Base-by-base conservation (phyloP, 1,140 invertebrate genomes). In the Drosophila novamexicana region DNA sequence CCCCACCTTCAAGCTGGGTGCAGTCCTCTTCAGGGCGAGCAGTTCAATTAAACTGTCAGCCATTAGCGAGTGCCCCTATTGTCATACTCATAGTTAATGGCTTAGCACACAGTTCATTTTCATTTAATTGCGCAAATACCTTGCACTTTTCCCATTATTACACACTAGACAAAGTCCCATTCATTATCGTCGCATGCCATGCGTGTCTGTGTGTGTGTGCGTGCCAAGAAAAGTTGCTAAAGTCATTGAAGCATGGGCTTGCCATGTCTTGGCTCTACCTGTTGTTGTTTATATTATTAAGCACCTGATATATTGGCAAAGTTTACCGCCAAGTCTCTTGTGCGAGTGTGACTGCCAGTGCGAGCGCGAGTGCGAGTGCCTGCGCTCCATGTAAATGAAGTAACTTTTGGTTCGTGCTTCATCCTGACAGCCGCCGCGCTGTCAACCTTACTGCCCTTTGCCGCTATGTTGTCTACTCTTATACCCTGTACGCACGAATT, bases 221-320 rank as follows among this genome's bases (percentile, higher is more conserved):
- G 72, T 42, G 54, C 14, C 9, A 62, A 58, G 29, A 52, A 47
- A 72, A 85, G 75, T 85, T 81, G 59, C 82, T 16, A 65, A 83
- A 86, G 79, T 77, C 71, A 76, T 67, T 69, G 40, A 77, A 47
- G 54, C 53, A 57, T 62, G 76, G 50, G 42, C 36, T 34, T 50
- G 68, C 34, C 66, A 22, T 44, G 32, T 8, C 34, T 18, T 6
- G 49, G 32, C 18, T 12, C 29, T 59, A 70, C 65, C 77, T 68
- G 71, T 69, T 57, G 70, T 75, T 75, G 84, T 69, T 71, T 66
- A 79, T 89, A 89, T 89, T 84, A 76, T 89, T 84, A 84, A 89
- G 81, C 77, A 79, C 45, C 75, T 81, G 85, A 90, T 89, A 89
- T 89, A 89, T 89, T 89, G 84, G 81, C 54, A 89, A 90, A 89